Conservation (phyloP, 2,113 vertebrate genomes). For the Dicerorhinus sumatrensis region DNA sequence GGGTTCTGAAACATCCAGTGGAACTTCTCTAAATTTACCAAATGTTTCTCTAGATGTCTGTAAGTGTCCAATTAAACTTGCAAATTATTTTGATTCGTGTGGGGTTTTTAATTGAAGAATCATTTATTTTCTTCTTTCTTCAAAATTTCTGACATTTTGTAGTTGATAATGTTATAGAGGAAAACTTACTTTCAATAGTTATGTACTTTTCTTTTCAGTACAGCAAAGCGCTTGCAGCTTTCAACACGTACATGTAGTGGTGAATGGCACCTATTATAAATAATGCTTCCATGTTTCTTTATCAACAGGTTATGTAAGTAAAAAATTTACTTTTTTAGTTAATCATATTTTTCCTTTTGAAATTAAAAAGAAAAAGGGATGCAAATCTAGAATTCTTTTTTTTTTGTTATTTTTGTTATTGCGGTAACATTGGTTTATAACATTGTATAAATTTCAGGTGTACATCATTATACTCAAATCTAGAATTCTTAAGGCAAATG, state of each 20-base stretch:
- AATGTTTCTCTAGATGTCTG: conserved; percentile 66
- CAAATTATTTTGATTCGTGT: conserved; percentile 68
- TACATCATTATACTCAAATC: not conserved
- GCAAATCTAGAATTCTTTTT: not conserved
- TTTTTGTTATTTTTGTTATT: too few species aligned
- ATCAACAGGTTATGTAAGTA: not conserved
- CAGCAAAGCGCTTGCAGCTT: not conserved
- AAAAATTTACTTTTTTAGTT: not conserved
- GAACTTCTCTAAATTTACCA: conserved; percentile 61
- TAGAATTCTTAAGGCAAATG: not conserved
- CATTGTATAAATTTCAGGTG: too few species aligned
- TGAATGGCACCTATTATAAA: not conserved
- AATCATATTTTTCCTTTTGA: not conserved
- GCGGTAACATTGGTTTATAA: too few species aligned
- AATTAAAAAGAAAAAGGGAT: not conserved
- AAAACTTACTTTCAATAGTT: conserved; percentile 15
- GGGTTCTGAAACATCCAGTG: conserved; percentile 47
- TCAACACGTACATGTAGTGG: not conserved
- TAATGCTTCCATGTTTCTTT: not conserved
- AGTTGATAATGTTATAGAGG: not conserved
- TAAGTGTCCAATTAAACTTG: conserved; percentile 69
- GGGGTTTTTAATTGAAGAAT: conserved; percentile 65
- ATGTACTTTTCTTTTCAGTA: not conserved
- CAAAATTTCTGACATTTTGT: conserved; percentile 53
- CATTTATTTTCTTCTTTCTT: conserved; percentile 62